Conservation (phyloP, 1,140 invertebrate genomes). For the Triops cancriformis region DNA sequence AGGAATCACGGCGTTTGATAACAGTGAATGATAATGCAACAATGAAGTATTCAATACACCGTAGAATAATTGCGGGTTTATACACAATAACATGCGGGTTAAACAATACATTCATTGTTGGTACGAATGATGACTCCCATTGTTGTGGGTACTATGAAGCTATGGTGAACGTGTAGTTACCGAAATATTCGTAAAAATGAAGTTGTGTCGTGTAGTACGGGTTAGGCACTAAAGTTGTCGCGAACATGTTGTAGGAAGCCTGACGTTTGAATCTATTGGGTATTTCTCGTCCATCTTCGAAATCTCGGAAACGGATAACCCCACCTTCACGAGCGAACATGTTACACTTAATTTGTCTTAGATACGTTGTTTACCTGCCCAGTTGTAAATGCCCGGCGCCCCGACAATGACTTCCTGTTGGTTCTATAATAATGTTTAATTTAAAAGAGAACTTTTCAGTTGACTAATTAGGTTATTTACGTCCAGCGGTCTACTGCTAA, state of each 20-base stretch:
- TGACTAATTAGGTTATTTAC: background rate
- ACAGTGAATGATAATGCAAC: background rate
- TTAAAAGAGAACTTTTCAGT: no score
- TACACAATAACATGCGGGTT: no score
- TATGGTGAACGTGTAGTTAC: conserved; percentile 22
- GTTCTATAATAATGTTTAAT: conserved; percentile 24
- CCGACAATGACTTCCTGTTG: conserved; percentile 37
- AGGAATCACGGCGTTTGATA: background rate
- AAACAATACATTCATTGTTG: background rate
- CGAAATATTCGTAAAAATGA: conserved; percentile 34
- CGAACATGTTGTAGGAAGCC: conserved; percentile 3
- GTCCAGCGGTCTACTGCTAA: background rate
- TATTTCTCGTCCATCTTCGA: background rate
- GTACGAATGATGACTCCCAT: background rate
- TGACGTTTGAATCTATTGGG: conserved; percentile 25
- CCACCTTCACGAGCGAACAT: conserved; percentile 29
- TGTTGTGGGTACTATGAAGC: background rate
- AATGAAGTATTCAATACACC: no score
- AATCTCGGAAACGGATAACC: conserved; percentile 32
- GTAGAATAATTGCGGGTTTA: no score
- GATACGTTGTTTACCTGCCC: conserved; percentile 34
- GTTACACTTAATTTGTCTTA: background rate
- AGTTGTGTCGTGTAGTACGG: conserved; percentile 27
- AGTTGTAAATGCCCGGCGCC: conserved; percentile 40
- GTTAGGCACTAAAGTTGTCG: conserved; percentile 30